These are phyloP conservation scores for Zosterops japonicus DNA, from an alignment of 2,113 vertebrate species.

Conservation along the genomic window DNA sequence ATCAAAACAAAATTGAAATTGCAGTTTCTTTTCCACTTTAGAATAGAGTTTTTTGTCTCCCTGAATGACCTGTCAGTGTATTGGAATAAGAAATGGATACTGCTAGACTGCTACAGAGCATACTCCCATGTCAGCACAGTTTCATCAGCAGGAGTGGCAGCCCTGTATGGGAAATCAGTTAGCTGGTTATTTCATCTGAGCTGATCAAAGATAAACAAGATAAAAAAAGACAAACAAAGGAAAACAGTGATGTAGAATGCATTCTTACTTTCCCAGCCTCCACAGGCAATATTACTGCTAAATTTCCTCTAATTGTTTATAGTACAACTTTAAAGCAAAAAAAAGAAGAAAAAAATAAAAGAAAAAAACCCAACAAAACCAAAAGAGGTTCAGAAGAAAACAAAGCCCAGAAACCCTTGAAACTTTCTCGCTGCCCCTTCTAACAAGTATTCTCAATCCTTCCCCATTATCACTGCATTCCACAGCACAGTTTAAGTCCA, in stretches of 20 bases:
- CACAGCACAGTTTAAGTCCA: not conserved
- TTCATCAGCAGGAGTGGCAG: conserved; percentile 40
- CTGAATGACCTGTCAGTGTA: conserved; percentile 28
- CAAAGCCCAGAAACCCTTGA: not conserved
- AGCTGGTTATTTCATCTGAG: conserved; percentile 58
- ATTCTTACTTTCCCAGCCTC: conserved; percentile 29
- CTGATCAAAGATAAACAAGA: conserved; percentile 60
- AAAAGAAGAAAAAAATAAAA: not conserved
- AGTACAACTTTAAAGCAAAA: conserved; percentile 18
- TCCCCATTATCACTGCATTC: not conserved
- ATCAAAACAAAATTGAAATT: conserved; percentile 67
- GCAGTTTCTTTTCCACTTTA: conserved; percentile 43
- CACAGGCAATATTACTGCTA: not conserved
- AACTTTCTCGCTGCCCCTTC: not conserved
- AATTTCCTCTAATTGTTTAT: conserved; percentile 41
- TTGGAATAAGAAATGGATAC: conserved; percentile 51
- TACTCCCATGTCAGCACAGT: conserved; percentile 13
- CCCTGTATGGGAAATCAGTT: conserved; percentile 34
- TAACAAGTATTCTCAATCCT: not conserved
- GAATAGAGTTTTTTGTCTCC: conserved; percentile 36
- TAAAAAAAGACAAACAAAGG: conserved; percentile 52
- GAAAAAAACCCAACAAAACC: not conserved
- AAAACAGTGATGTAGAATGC: conserved; percentile 10
- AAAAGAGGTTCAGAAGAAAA: not conserved
- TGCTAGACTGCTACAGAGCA: conserved; percentile 28